Conservation (phyloP, 2,888 invertebrate species). For the Galerucella calmariensis region DNA sequence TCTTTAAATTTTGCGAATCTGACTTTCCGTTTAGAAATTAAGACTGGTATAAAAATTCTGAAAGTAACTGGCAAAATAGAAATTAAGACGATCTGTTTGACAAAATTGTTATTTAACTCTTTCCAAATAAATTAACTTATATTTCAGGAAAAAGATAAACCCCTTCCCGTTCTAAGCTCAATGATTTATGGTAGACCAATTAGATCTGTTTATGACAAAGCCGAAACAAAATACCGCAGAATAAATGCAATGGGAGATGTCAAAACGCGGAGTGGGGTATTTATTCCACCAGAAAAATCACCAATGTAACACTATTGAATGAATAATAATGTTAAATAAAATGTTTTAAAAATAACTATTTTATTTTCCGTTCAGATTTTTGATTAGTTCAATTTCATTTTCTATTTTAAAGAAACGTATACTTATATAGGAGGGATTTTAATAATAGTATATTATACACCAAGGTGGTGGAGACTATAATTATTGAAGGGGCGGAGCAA, state of each 20-base stretch:
- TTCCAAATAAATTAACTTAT: background rate
- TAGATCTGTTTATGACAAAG: constrained; percentile 54
- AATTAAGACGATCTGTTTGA: no score
- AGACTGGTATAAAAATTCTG: no score
- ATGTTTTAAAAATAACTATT: background rate
- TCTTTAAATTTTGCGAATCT: no score
- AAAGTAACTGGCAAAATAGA: no score
- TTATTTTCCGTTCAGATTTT: background rate
- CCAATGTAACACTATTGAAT: constrained; percentile 16
- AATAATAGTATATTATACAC: no score
- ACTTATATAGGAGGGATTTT: no score
- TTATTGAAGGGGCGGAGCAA: no score
- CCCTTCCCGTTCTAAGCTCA: constrained; percentile 61
- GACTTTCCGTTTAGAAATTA: no score
- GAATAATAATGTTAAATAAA: background rate
- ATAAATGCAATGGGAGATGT: constrained; percentile 55
- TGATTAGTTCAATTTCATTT: no score
- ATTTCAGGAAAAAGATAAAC: constrained; percentile 60
- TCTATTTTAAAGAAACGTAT: no score
- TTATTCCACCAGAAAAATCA: constrained; percentile 35
- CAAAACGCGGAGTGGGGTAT: constrained; percentile 55
- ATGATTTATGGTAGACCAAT: constrained; percentile 60
- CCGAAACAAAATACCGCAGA: constrained; percentile 52
- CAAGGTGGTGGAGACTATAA: no score
- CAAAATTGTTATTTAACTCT: no score